Evolutionary conservation across 2,113 vertebrate species (phyloP).

Genomic region (Elgaria multicarinata): DNA sequence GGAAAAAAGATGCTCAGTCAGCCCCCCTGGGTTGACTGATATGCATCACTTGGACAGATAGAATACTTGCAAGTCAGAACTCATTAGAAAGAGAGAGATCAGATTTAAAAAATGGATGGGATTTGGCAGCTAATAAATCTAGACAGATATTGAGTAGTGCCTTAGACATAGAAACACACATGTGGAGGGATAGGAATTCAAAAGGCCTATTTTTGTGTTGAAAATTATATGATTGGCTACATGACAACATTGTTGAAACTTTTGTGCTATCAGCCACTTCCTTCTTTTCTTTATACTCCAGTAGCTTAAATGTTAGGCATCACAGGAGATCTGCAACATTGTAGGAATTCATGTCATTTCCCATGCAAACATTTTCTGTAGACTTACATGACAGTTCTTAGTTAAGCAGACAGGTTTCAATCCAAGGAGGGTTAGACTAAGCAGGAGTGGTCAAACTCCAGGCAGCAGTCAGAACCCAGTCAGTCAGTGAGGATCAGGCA

Average conservation of each 20-base stretch:
- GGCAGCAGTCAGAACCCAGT: no score
- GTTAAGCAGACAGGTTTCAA: no score
- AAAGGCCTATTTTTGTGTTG: background rate
- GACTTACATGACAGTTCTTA: background rate
- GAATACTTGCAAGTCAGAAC: fast-evolving
- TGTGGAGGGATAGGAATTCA: background rate
- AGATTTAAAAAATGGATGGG: background rate
- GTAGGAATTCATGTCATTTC: background rate
- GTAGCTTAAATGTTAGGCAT: background rate
- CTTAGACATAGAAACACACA: background rate
- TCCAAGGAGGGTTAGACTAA: no score
- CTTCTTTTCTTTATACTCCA: background rate
- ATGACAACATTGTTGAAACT: background rate
- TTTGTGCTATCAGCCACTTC: background rate
- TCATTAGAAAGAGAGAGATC: background rate
- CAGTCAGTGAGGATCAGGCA: no score
- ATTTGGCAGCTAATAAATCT: background rate
- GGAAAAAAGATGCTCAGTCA: fast-evolving
- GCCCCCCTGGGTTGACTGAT: background rate
- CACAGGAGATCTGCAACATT: background rate
- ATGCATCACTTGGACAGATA: background rate
- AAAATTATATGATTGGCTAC: background rate
- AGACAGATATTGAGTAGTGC: background rate
- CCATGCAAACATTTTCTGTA: background rate
- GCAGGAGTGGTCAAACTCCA: no score